Conservation (phyloP, 2,888 invertebrate genomes). For the Cantharis rustica region DNA sequence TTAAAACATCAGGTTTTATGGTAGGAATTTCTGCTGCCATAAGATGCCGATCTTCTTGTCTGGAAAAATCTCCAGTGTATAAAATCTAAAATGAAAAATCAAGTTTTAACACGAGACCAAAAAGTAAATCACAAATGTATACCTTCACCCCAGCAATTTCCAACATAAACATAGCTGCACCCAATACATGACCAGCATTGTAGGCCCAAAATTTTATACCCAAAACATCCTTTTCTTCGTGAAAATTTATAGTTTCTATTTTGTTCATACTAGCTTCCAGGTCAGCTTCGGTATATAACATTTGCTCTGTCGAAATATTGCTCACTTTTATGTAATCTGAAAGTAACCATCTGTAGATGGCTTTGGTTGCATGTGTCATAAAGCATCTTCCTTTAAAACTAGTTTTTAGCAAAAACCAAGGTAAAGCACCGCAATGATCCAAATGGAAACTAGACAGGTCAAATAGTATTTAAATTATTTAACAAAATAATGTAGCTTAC, state of each 20-base stretch:
- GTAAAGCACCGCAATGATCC: conserved; percentile 97
- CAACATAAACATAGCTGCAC: conserved; percentile 99
- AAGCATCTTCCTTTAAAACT: conserved; percentile 97
- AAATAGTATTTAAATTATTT: not conserved
- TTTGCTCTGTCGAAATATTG: conserved; percentile 95
- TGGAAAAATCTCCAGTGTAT: conserved; percentile 98
- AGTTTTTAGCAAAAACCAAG: conserved; percentile 97
- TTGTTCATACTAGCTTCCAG: conserved; percentile 98
- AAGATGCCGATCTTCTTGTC: conserved; percentile 98
- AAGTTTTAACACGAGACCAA: not conserved
- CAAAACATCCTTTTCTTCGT: conserved; percentile 96
- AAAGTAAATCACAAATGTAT: conserved; percentile 10
- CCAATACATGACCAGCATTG: conserved; percentile 97
- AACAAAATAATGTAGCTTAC: conserved; percentile 59
- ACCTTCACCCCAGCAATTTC: conserved; percentile 98
- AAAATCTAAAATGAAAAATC: conserved; percentile 63
- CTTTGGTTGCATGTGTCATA: conserved; percentile 99
- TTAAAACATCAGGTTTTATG: conserved; percentile 94
- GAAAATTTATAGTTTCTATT: conserved; percentile 97
- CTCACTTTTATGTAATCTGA: conserved; percentile 99
- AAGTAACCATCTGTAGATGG: conserved; percentile 97
- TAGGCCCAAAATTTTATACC: conserved; percentile 99
- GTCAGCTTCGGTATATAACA: conserved; percentile 97
- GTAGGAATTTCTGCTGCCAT: conserved; percentile 99
- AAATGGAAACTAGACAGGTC: conserved; percentile 82